phyloP scores from a whole-genome alignment of 2,797 vertebrate species.

The Synanceia verrucosa region DNA sequence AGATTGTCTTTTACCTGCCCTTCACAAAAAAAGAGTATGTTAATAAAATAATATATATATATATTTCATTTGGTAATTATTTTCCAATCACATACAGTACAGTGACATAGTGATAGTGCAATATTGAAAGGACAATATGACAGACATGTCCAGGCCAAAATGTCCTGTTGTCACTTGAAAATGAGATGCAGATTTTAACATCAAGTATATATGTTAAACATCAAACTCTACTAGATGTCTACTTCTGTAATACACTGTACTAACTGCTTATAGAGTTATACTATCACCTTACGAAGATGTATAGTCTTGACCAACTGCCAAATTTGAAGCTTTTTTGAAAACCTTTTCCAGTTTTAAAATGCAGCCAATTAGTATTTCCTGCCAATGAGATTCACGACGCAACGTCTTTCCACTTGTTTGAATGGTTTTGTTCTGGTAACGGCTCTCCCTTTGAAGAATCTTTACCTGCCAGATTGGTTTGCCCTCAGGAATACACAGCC shows the following conservation, averaged over 20 bases:
- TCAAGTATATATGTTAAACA: constrained; percentile 37
- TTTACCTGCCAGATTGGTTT: constrained; percentile 79
- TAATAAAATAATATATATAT: constrained; percentile 49
- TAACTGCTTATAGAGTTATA: constrained; percentile 37
- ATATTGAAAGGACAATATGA: constrained; percentile 55
- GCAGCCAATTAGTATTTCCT: constrained; percentile 54
- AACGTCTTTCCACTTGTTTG: constrained; percentile 53
- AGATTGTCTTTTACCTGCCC: constrained; percentile 44
- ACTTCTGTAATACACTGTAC: constrained; percentile 30
- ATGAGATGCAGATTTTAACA: constrained; percentile 23
- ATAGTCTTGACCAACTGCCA: constrained; percentile 47
- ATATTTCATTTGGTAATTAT: constrained; percentile 46
- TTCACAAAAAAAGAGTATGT: constrained; percentile 51
- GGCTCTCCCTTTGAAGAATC: constrained; percentile 72
- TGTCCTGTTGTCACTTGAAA: constrained; percentile 36
- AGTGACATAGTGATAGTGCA: constrained; percentile 64
- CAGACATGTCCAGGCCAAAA: constrained; percentile 33
- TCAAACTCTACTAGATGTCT: constrained; percentile 35
- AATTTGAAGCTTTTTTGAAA: constrained; percentile 33
- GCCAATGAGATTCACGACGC: constrained; percentile 62
- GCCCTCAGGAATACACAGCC: constrained; percentile 85
- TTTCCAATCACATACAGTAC: constrained; percentile 54
- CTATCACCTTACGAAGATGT: constrained; percentile 42
- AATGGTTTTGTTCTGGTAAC: constrained; percentile 66
- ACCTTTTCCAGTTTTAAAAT: constrained; percentile 31